These are phyloP conservation scores for Archaeoteleia sp. DNA, from an alignment of 2,888 invertebrate species.

Conservation along the genomic window DNA sequence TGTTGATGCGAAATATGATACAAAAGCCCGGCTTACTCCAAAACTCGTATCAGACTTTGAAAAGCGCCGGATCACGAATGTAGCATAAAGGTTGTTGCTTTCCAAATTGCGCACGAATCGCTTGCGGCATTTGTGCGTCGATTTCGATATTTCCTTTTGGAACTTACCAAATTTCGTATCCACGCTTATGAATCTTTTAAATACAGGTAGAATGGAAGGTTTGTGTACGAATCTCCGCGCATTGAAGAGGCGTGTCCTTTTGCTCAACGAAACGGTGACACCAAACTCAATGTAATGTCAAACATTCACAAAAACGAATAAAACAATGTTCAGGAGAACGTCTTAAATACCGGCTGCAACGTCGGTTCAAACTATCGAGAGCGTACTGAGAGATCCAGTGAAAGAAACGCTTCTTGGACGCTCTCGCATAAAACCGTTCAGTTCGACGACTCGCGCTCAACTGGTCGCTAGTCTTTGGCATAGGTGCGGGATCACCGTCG, in stretches of 20 bases:
- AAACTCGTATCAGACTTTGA: no score
- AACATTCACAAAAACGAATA: constrained; percentile 19
- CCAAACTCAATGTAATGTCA: constrained; percentile 20
- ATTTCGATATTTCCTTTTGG: no score
- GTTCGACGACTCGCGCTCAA: constrained; percentile 73
- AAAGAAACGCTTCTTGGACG: constrained; percentile 20
- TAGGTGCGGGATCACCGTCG: constrained; percentile 67
- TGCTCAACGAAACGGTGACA: constrained; percentile 25
- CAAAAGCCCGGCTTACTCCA: no score
- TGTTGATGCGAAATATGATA: no score
- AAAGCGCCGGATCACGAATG: no score
- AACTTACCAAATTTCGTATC: constrained; percentile 27
- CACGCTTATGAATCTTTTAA: constrained; percentile 20
- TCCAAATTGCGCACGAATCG: no score
- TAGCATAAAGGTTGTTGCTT: no score
- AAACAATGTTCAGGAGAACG: constrained; percentile 1
- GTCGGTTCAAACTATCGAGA: constrained; percentile 16
- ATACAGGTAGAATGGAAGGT: constrained; percentile 36
- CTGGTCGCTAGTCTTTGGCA: constrained; percentile 66
- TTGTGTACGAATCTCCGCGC: constrained; percentile 29
- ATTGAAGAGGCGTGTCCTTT: constrained; percentile 49
- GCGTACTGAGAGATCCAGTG: constrained; percentile 11
- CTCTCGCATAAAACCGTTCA: constrained; percentile 63
- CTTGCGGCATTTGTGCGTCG: no score
- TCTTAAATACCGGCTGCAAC: constrained; percentile 10